phyloP scores from a whole-genome alignment of 2,797 vertebrate genomes.

The Myoxocephalus aenaeus region DNA sequence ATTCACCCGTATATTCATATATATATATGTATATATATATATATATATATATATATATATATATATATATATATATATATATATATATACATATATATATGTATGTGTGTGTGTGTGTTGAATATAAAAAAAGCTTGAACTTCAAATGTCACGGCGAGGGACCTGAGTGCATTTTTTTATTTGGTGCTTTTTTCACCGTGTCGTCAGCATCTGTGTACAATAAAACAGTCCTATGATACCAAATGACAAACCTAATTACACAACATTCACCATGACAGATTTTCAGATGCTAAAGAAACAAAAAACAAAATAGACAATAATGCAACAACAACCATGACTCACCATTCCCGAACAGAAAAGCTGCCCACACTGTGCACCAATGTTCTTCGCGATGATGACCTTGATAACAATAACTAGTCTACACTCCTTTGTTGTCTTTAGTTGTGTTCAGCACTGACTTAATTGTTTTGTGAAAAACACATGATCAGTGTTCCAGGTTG shows the following conservation, averaged over 20 bases:
- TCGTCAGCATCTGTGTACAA: background rate
- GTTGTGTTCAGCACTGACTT: background rate
- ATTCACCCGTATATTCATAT: background rate
- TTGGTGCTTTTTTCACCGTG: background rate
- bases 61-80: too few relatives aligned
- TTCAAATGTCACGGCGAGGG: background rate
- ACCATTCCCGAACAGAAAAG: slow-evolving; percentile 23
- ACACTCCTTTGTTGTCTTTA: slow-evolving; percentile 11
- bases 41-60: too few relatives aligned
- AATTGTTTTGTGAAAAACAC: slow-evolving; percentile 1
- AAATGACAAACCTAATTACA: slow-evolving; percentile 14
- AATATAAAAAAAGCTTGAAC: slow-evolving; percentile 17
- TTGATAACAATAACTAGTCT: background rate
- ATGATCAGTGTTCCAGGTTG: background rate
- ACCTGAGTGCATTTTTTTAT: background rate
- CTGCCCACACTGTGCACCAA: slow-evolving; percentile 34
- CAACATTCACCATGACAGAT: background rate
- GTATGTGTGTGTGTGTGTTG: background rate
- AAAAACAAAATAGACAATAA: slow-evolving; percentile 8
- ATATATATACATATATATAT: too few relatives aligned
- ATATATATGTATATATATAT: too few relatives aligned
- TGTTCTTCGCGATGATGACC: slow-evolving; percentile 3
- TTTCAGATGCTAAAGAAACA: slow-evolving; percentile 5
- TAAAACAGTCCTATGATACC: background rate
- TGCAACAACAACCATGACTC: slow-evolving; percentile 21